phyloP scores from a whole-genome alignment of 2,888 invertebrate genomes.

The Mesorhabditis spiculigera region DNA sequence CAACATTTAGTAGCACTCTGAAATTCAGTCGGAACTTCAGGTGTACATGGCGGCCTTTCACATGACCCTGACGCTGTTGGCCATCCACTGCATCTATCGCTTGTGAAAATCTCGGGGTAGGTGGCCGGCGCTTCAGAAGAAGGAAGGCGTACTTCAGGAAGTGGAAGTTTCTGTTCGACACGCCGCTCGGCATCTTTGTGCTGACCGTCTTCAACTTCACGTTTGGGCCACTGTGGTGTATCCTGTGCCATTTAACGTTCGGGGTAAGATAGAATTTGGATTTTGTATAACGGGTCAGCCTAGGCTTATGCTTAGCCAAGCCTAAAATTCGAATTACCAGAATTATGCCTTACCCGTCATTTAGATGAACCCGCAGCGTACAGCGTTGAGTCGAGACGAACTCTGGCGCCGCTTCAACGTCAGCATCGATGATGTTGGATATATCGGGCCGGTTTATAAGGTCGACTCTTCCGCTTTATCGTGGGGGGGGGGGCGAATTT shows the following conservation, averaged over 20 bases:
- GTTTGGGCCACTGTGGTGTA: neutral
- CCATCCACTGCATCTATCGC: neutral
- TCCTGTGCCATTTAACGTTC: neutral
- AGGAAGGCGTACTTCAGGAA: neutral
- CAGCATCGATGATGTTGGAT: neutral
- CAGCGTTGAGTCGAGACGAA: neutral
- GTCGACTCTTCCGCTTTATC: neutral
- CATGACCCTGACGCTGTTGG: neutral
- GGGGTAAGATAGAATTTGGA: neutral
- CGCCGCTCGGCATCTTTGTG: neutral
- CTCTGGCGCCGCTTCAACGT: neutral
- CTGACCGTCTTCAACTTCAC: neutral
- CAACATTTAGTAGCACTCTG: too few species aligned
- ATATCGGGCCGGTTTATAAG: neutral
- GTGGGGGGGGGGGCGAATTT: too few species aligned
- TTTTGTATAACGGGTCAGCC: neutral
- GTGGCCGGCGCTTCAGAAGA: neutral
- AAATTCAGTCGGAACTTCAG: neutral
- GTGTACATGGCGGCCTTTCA: neutral
- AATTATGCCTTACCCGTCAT: neutral
- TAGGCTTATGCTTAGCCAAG: neutral
- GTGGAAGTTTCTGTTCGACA: neutral
- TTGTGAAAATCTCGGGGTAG: conserved; percentile 4
- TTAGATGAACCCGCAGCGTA: neutral
- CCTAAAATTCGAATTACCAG: neutral